phyloP scores from a whole-genome alignment of 2,113 vertebrate species.

The Pomatorhinus ruficollis region DNA sequence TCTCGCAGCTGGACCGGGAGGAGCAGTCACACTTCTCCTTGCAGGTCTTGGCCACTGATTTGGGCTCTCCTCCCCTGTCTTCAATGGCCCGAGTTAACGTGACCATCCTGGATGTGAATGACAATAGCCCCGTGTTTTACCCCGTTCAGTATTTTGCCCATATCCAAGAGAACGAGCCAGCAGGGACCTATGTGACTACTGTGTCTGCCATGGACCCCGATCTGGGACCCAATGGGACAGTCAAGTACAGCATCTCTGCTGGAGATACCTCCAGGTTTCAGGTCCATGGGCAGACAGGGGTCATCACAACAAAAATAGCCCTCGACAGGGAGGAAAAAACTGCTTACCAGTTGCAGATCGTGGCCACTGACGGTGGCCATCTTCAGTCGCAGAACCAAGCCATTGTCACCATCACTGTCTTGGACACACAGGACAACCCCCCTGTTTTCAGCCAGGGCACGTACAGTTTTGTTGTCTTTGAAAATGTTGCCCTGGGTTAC shows the following conservation, averaged over 20 bases:
- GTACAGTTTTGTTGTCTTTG: conserved; percentile 98
- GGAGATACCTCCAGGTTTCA: conserved; percentile 91
- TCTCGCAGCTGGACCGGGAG: conserved; percentile 87
- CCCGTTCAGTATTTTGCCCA: conserved; percentile 95
- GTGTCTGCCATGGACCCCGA: conserved; percentile 92
- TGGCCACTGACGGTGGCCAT: conserved; percentile 88
- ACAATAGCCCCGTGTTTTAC: conserved; percentile 95
- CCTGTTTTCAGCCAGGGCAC: conserved; percentile 87
- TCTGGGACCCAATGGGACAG: conserved; percentile 87
- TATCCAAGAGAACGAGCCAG: conserved; percentile 93
- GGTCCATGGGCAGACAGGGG: conserved; percentile 85
- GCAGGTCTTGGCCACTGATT: conserved; percentile 84
- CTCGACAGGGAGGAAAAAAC: conserved; percentile 95
- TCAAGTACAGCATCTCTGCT: conserved; percentile 89
- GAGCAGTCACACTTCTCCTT: conserved; percentile 83
- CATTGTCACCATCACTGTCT: conserved; percentile 92
- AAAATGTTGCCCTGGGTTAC: conserved; percentile 86
- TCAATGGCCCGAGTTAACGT: conserved; percentile 84
- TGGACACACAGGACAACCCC: conserved; percentile 95
- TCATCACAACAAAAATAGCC: conserved; percentile 85
- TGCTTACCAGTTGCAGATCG: conserved; percentile 89
- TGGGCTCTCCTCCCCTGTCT: conserved; percentile 85
- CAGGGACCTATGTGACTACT: conserved; percentile 84
- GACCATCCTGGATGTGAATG: conserved; percentile 90
- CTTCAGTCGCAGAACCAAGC: conserved; percentile 87